phyloP scores from a whole-genome alignment of 2,797 vertebrate genomes.

The Diceros bicornis region DNA sequence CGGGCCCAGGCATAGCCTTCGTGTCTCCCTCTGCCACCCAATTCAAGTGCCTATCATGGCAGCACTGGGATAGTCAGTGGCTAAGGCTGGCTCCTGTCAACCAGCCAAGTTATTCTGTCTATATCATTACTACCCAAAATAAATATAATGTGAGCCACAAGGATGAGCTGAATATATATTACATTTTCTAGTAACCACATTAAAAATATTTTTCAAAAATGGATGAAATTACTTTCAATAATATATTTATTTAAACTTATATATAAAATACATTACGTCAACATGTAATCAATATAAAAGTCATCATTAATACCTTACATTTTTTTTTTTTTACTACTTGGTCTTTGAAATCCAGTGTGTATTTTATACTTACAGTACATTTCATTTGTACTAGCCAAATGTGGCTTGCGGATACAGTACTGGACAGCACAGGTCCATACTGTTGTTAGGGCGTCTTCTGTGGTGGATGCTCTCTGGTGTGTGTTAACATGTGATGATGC shows the following conservation, averaged over 20 bases:
- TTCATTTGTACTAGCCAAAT: neutral
- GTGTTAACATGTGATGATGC: neutral
- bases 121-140: neutral
- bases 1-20: neutral
- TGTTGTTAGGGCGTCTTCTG: neutral
- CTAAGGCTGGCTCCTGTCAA: neutral
- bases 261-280: neutral
- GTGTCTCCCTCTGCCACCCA: neutral
- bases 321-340: neutral
- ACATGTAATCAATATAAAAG: neutral
- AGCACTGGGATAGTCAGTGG: neutral
- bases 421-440: neutral
- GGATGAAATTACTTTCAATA: neutral
- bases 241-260: neutral
- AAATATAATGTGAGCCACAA: neutral
- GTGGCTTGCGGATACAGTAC: neutral
- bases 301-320: neutral
- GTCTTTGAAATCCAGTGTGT: neutral
- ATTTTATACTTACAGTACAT: neutral
- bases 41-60: neutral
- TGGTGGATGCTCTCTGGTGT: neutral
- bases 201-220: neutral
- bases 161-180: neutral
- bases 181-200: conserved; percentile 2
- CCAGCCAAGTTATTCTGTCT: neutral